Evolutionary conservation across 1,140 invertebrate genomes (phyloP), one percentile per base, ranked within the genome.

Genomic region (Ladona fulva): DNA sequence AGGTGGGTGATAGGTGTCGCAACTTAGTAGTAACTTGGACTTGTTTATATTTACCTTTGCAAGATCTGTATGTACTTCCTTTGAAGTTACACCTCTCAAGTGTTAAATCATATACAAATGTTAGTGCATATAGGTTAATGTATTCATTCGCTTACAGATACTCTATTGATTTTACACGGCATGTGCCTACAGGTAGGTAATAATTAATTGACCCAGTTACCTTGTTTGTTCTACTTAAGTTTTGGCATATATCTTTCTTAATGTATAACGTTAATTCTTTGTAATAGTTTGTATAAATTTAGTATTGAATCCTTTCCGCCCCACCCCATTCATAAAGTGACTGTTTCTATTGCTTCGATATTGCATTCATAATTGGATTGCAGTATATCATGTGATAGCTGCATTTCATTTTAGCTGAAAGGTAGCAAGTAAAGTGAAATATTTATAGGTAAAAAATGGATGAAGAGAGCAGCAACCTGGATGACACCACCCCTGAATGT

Each of bases 101-200:
- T 5, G 8, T 37, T 37, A 37, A n/a, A 37, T 37, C 3, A 5
- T 37, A 5, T 37, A 37, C 3, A 37, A 37, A 37, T 8, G 1
- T 37, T 5, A 37, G 29, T 37, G 29, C 29, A 37, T 37, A 37
- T 37, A 5, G 29, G 29, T 37, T 37, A 37, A 5, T 37, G 29
- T 37, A 37, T 37, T 37, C 29, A 37, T 37, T 37, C 29, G 29
- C n/a, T 66, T 66, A 3, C 52, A 66, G 52, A 66, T 66, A 6
- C n/a, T 22, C 3, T 66, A 66, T 66, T 66, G 52, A 66, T 66
- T 66, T 66, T 66, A 22, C 52, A 6, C 52, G 52, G 52, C 52
- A 66, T 66, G 52, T 22, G 52, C 52, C 52, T 66, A 66, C 52
- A 66, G 52, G 52, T 66, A 66, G 52, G 52, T 66, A 66, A 66